Conservation (phyloP, 2,797 vertebrate species). For the Lagocephalus sceleratus region DNA sequence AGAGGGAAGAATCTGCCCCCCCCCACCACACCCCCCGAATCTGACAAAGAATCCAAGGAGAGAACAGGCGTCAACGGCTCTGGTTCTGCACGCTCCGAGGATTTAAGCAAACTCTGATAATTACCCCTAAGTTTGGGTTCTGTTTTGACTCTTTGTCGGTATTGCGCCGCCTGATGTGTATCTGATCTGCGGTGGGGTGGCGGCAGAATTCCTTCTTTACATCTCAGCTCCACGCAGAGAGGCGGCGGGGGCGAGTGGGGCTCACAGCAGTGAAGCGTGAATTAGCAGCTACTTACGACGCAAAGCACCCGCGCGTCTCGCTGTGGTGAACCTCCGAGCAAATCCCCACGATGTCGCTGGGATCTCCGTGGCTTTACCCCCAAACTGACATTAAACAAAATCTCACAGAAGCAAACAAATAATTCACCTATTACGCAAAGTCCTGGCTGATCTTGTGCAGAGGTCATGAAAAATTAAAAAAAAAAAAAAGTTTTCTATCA, state of each 20-base stretch:
- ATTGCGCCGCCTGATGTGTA: constrained; percentile 44
- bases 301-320: constrained; percentile 17
- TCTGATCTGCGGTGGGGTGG: constrained; percentile 65
- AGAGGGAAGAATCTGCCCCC: no score
- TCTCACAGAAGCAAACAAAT: not conserved
- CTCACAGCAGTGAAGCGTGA: constrained; percentile 27
- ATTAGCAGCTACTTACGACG: constrained; percentile 35
- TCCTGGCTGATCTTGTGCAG: no score
- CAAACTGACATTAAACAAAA: constrained; percentile 25
- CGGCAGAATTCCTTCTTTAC: constrained; percentile 58
- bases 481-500: constrained; percentile 14
- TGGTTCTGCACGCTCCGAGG: constrained; percentile 62
- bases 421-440: not conserved
- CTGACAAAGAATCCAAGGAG: constrained; percentile 64
- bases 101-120: constrained; percentile 73
- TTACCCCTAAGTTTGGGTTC: constrained; percentile 67
- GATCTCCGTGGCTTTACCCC: constrained; percentile 11
- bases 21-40: no score
- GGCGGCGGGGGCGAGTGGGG: constrained; percentile 27
- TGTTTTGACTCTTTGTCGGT: constrained; percentile 73
- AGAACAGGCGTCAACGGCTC: constrained; percentile 61
- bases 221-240: constrained; percentile 36
- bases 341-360: constrained; percentile 27
- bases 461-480: no score
- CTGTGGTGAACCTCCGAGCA: constrained; percentile 22